Evolutionary conservation across 2,113 vertebrate species (phyloP).

Genomic region (Pavo muticus): DNA sequence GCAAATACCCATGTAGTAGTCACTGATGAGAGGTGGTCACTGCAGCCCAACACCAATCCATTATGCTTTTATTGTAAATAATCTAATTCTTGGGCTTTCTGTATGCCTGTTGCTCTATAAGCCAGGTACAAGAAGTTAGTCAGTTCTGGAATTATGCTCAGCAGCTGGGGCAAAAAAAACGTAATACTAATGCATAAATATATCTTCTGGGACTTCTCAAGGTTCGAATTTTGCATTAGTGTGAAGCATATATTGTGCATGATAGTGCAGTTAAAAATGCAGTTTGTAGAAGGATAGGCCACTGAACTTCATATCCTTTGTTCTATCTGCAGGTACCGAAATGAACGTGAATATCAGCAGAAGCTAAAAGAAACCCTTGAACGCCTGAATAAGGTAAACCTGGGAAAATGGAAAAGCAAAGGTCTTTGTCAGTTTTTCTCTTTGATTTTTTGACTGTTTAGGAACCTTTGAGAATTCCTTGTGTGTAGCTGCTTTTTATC

Average conservation of each 20-base stretch:
- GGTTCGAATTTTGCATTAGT: neutral
- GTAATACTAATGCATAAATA: neutral
- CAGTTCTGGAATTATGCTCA: neutral
- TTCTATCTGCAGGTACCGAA: conserved; percentile 85
- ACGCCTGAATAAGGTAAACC: conserved; percentile 91
- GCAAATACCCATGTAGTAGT: neutral
- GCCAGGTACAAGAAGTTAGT: neutral
- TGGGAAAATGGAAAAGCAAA: neutral
- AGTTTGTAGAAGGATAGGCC: neutral
- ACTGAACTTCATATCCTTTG: neutral
- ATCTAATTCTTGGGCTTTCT: neutral
- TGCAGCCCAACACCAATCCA: neutral
- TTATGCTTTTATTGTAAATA: neutral
- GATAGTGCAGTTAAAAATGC: neutral
- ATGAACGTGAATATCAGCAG: conserved; percentile 93
- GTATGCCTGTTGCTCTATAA: neutral
- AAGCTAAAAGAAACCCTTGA: conserved; percentile 86
- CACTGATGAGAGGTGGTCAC: neutral
- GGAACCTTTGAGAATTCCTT: neutral
- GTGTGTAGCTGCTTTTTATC: neutral
- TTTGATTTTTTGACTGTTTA: neutral
- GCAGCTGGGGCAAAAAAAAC: neutral
- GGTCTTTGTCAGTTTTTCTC: neutral
- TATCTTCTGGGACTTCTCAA: neutral
- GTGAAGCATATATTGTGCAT: neutral